Percentiles rank a stretch among this genome's conserved stretches.
These are phyloP conservation scores for Falco concolor DNA, from an alignment of 2,797 vertebrate species.

Conservation along the genomic window DNA sequence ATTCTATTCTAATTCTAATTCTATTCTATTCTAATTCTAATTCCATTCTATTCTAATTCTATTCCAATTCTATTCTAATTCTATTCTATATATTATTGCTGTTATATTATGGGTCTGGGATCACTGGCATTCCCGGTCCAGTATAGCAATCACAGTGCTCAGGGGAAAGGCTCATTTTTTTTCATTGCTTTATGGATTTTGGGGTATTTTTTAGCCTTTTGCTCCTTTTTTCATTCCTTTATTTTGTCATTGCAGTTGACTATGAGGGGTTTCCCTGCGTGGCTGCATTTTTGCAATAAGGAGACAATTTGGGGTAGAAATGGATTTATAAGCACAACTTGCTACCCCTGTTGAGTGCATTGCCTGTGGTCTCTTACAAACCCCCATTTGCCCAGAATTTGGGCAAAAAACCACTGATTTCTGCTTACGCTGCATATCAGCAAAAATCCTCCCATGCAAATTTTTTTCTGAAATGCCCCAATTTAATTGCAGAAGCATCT, in stretches of 20 bases:
- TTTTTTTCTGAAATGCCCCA: neutral
- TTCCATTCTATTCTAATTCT: too few relatives aligned
- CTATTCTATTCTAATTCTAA: too few relatives aligned
- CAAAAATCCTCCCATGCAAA: neutral
- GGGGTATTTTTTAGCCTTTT: neutral
- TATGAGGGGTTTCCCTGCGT: rapidly evolving
- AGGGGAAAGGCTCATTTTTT: neutral
- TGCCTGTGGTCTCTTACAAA: neutral
- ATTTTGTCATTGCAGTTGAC: neutral
- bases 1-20: too few relatives aligned
- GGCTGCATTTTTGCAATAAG: neutral
- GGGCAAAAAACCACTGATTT: neutral
- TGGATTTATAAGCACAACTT: neutral
- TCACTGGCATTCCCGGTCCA: neutral
- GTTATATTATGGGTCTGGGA: neutral
- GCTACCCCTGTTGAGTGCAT: rapidly evolving
- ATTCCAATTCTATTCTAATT: neutral
- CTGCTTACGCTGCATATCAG: neutral
- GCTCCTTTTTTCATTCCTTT: neutral
- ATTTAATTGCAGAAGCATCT: neutral
- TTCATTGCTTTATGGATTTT: neutral
- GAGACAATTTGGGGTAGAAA: neutral
- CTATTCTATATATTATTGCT: neutral
- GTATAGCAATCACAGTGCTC: neutral
- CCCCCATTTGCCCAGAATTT: neutral